phyloP scores from a whole-genome alignment of 2,888 invertebrate species.

The Sturmia bella region DNA sequence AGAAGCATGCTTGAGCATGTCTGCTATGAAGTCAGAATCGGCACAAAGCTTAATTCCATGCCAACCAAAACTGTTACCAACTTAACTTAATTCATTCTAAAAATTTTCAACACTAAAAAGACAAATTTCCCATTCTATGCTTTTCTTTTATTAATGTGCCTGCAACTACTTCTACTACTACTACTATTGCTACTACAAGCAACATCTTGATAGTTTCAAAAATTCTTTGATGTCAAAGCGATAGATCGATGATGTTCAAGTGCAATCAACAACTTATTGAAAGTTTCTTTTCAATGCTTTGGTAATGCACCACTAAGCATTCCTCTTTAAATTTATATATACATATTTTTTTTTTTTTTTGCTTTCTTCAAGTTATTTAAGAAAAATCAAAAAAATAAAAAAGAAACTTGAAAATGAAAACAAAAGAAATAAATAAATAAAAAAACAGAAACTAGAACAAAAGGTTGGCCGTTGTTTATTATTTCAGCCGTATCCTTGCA shows the following conservation, averaged over 20 bases:
- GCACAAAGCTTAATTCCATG: too few species aligned
- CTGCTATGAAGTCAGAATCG: too few species aligned
- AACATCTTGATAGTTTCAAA: conserved; percentile 20
- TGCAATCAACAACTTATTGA: conserved; percentile 45
- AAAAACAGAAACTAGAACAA: conserved; percentile 23
- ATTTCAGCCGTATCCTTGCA: conserved; percentile 29
- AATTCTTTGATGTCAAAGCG: conserved; percentile 47
- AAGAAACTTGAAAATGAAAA: neutral
- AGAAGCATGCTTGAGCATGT: too few species aligned
- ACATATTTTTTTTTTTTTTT: neutral
- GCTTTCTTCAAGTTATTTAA: conserved; percentile 6
- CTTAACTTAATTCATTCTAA: too few species aligned
- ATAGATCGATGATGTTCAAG: conserved; percentile 31
- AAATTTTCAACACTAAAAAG: too few species aligned
- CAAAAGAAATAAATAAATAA: neutral
- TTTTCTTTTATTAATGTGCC: too few species aligned
- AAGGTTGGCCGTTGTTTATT: conserved; percentile 21
- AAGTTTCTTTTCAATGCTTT: conserved; percentile 41
- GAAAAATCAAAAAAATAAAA: neutral
- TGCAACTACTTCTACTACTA: too few species aligned
- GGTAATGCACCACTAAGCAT: conserved; percentile 50
- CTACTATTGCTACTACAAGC: too few species aligned
- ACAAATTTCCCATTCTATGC: too few species aligned
- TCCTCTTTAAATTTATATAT: neutral
- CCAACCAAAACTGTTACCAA: too few species aligned